phyloP scores from a whole-genome alignment of 2,113 vertebrate genomes.

The Apteryx mantelli region DNA sequence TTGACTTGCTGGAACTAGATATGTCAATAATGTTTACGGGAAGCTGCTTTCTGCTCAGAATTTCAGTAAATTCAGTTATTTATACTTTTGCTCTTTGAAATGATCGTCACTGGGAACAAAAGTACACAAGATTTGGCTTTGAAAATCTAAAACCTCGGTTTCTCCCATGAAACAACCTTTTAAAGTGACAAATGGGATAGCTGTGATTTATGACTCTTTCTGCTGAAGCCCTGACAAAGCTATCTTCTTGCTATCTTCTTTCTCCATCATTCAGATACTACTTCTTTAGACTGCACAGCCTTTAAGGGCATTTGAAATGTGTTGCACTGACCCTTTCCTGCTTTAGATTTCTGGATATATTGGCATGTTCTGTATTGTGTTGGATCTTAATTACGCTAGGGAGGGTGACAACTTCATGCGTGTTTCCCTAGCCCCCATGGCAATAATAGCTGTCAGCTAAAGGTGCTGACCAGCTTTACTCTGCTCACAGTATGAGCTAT shows the following conservation, averaged over 20 bases:
- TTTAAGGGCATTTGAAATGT: background rate
- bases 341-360: background rate
- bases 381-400: background rate
- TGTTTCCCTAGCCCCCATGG: fast-evolving
- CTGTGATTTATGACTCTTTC: background rate
- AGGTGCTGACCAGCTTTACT: background rate
- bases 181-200: background rate
- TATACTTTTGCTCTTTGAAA: background rate
- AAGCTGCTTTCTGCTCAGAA: background rate
- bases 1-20: background rate
- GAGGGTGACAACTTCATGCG: fast-evolving
- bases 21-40: background rate
- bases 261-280: background rate
- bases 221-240: constrained; percentile 2
- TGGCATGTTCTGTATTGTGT: background rate
- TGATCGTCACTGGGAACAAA: background rate
- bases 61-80: background rate
- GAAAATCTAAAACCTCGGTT: background rate
- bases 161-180: background rate
- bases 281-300: background rate
- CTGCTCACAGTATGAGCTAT: fast-evolving
- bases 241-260: background rate
- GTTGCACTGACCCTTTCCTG: background rate
- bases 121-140: background rate
- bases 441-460: no score